Evolutionary conservation across 2,113 vertebrate species (phyloP), one percentile per base, ranked within the genome.

Genomic region (Sceloporus tristichus): DNA sequence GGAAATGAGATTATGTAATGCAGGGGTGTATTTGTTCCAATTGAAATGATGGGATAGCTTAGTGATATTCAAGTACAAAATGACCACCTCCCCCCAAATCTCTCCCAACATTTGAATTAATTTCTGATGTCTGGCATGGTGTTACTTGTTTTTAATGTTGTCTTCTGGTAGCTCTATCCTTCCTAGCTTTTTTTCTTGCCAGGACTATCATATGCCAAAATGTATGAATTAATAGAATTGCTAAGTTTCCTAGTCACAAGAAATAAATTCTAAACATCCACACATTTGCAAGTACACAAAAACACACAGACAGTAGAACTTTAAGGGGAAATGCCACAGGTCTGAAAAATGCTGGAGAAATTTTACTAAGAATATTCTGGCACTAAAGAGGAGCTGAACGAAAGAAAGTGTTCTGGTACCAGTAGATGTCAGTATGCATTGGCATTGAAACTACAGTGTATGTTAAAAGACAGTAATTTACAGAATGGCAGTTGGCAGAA

Each of bases 1-100:
- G 66, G 89, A 85, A 68, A 92, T 70, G n/a, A 89, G 86, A 79
- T 94, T 95, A 86, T 87, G 76, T 92, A 94, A 93, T 91, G 53
- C 65, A 88, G 77, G 89, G 93, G 86, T 77, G 53, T 85, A 92
- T 0, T 91, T 62, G 88, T 94, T 92, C 91, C 74, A 88, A 40
- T 29, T 78, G 27, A 80, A 85, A 84, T 88, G 27, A 92, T 90
- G 94, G 81, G 86, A 77, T 94, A 90, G 83, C 83, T 94, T 88
- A 91, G 86, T 62, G 79, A 87, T 82, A 82, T 75, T 82, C 86
- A 92, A 91, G 90, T 93, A 85, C 70, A 79, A 87, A 94, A 25
- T 89, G 85, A 86, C 54, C 29, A 76, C 89, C 79, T 90, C 75
- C 16, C 73, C 89, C 81, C 91, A 92, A 91, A 87, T 94, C 92